phyloP scores from a whole-genome alignment of 2,888 invertebrate genomes.

The Lordiphosa fenestrarum region DNA sequence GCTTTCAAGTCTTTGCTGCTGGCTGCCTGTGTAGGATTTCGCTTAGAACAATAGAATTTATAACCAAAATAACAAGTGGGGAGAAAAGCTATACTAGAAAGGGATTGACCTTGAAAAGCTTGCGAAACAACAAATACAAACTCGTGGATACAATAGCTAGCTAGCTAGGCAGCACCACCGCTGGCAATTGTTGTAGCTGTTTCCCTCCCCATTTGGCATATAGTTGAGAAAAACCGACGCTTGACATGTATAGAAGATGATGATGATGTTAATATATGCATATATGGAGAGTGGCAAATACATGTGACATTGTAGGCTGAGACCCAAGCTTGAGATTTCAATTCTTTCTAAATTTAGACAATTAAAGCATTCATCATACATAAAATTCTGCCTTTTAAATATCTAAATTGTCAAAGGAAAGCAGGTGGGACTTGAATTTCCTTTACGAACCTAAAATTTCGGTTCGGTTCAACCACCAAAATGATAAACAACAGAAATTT shows the following conservation, averaged over 20 bases:
- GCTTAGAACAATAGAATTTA: conserved; percentile 37
- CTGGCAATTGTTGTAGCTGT: conserved; percentile 18
- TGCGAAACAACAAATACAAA: conserved; percentile 39
- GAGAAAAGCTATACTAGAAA: conserved; percentile 18
- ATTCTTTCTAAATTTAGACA: not conserved
- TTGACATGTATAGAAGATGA: conserved; percentile 26
- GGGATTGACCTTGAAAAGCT: conserved; percentile 63
- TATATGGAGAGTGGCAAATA: conserved; percentile 2
- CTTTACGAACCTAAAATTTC: too few relatives aligned
- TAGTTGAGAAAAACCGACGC: conserved; percentile 38
- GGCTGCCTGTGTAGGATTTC: conserved; percentile 30
- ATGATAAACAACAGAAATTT: too few relatives aligned
- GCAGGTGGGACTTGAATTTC: too few relatives aligned
- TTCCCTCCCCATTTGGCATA: conserved; percentile 26
- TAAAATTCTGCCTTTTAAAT: too few relatives aligned
- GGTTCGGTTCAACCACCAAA: too few relatives aligned
- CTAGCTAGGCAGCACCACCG: conserved; percentile 10
- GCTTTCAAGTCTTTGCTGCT: conserved; percentile 8
- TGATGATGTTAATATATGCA: conserved; percentile 9
- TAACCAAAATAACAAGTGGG: conserved; percentile 20
- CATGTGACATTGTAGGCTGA: conserved; percentile 11
- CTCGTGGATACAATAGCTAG: conserved; percentile 27
- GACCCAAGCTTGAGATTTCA: conserved; percentile 4
- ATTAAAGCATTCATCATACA: too few relatives aligned
- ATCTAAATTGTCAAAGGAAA: too few relatives aligned